Evolutionary conservation across 2,888 invertebrate genomes (phyloP), one percentile per base, ranked within the genome.

Genomic region (Drosophila kuntzei): DNA sequence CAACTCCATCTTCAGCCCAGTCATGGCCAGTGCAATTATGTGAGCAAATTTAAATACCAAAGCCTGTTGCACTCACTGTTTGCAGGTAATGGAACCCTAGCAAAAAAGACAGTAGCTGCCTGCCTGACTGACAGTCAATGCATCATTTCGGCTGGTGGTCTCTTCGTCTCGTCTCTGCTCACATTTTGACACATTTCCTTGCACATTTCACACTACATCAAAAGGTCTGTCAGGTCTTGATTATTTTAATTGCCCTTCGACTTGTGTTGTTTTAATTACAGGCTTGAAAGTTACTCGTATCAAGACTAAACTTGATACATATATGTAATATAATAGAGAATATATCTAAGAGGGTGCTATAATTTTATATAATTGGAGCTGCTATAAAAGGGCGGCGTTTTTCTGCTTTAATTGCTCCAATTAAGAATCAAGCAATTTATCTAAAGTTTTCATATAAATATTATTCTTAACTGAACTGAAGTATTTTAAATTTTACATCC

Each of bases 11-110:
- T 47, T 16, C 59, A 62, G 70, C 68, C 41, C 61, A 80, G 85
- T 73, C 79, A 75, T 82, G 74, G 76, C 71, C 75, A 71, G 60
- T 65, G 79, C 77, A 89, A 88, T 88, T 89, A 90, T 82, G 76
- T 85, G 88, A 76, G 77, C 89, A 89, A 90, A 88, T 88, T 88
- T 90, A 88, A 90, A 88, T 90, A 81, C 89, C 90, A 69, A 69
- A 70, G 66, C 20, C 61, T 49, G 32, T 5, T 34, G 44, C 22
- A 14, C 18, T 11, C 12, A 37, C 29, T 27, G 18, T 27, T 73
- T 46, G 57, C 50, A 54, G 59, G 68, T 58, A 78, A 74, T 74
- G 68, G 58, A 71, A 71, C 76, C 80, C 76, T 70, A 76, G 61
- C 69, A 18, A 57, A 32, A 32, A 32, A 64, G 63, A 83, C 83